These are phyloP conservation scores for Xerus rutilus DNA, from an alignment of 2,797 vertebrate species.

Conservation along the genomic window DNA sequence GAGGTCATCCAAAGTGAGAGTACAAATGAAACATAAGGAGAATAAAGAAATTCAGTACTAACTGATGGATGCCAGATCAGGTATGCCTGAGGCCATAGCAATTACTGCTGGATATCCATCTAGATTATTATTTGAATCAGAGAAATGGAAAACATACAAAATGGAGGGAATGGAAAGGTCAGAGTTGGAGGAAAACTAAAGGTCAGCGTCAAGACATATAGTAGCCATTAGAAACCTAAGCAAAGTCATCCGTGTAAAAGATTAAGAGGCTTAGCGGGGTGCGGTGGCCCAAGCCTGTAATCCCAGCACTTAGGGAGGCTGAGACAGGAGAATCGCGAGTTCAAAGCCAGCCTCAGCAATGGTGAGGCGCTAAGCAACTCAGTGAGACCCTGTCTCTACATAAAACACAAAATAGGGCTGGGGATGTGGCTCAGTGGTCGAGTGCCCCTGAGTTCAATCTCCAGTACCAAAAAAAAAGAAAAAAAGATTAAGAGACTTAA, in stretches of 20 bases:
- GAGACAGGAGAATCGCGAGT: too few species aligned
- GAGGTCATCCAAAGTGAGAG: background rate
- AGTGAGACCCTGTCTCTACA: too few species aligned
- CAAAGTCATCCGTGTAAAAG: conserved; percentile 20
- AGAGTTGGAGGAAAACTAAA: background rate
- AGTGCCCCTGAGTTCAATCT: too few species aligned
- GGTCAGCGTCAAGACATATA: background rate
- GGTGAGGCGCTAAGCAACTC: too few species aligned
- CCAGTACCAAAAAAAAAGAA: too few species aligned
- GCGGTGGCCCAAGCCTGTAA: too few species aligned
- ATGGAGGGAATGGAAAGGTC: background rate
- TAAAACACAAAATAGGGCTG: too few species aligned
- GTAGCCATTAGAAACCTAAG: background rate
- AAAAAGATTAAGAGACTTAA: background rate
- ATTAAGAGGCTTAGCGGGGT: background rate
- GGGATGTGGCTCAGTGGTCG: too few species aligned
- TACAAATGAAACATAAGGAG: background rate
- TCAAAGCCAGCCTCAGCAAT: too few species aligned
- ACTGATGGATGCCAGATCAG: background rate
- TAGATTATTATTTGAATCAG: background rate
- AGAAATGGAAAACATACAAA: conserved; percentile 40
- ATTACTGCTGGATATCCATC: background rate
- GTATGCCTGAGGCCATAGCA: background rate
- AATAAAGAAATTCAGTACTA: background rate
- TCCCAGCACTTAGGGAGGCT: too few species aligned